phyloP scores from a whole-genome alignment of 1,140 invertebrate genomes.

The Drosophila fuyamai region DNA sequence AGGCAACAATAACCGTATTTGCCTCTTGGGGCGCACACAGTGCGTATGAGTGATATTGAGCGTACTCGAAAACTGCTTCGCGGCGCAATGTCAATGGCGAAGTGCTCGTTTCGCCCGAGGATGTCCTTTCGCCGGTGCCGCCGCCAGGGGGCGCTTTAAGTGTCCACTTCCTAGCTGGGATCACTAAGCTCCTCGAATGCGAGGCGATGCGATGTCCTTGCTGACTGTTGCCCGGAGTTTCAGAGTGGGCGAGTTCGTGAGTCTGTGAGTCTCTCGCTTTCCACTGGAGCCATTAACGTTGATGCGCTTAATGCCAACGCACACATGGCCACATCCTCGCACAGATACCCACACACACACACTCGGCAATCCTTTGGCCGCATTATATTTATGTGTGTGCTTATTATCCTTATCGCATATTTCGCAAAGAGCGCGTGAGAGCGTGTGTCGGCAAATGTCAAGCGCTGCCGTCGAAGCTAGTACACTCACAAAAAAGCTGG shows the following conservation, averaged over 20 bases:
- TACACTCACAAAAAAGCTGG: not conserved
- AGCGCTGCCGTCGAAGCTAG: slow-evolving; percentile 2
- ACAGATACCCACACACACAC: slow-evolving; percentile 3
- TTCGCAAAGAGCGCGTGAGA: slow-evolving; percentile 3
- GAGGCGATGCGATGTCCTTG: slow-evolving; percentile 20
- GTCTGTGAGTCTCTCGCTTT: not conserved
- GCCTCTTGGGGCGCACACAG: not conserved
- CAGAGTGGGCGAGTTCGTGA: not conserved
- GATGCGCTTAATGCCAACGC: slow-evolving; percentile 46
- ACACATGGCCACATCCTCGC: slow-evolving; percentile 7
- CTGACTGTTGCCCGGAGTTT: slow-evolving; percentile 27
- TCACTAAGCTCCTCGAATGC: slow-evolving; percentile 33
- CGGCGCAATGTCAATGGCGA: not conserved
- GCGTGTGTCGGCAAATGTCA: slow-evolving; percentile 23
- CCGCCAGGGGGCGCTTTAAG: slow-evolving; percentile 19
- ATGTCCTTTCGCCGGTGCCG: not conserved
- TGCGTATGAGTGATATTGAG: slow-evolving; percentile 9
- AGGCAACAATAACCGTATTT: not conserved
- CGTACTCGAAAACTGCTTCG: not conserved
- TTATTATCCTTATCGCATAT: slow-evolving; percentile 50
- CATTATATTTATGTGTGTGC: slow-evolving; percentile 44
- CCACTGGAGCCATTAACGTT: slow-evolving; percentile 34
- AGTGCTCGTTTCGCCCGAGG: not conserved
- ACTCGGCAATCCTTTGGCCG: slow-evolving; percentile 6
- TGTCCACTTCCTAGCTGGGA: slow-evolving; percentile 39